Conservation (phyloP, 2,113 vertebrate genomes). For the Leucoraja erinaceus region DNA sequence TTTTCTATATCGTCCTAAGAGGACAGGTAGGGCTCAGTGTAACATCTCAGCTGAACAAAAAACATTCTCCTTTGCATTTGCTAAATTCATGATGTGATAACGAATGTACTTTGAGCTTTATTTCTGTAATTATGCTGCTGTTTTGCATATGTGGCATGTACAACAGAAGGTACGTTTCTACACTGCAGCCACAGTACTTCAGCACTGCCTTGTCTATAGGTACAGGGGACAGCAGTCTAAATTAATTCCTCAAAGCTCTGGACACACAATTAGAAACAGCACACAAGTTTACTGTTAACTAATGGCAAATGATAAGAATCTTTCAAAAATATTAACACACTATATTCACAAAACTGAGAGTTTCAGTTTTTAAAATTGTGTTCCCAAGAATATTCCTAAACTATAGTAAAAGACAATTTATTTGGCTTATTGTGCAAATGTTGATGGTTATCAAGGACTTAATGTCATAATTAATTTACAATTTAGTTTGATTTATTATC, state of each 20-base stretch:
- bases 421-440: conserved; percentile 17
- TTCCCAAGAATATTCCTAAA: background rate
- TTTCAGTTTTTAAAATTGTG: background rate
- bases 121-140: no score
- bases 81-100: no score
- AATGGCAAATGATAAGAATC: background rate
- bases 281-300: background rate
- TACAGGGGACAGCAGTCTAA: background rate
- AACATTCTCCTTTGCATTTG: no score
- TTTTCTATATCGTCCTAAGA: background rate
- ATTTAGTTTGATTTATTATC: conserved; percentile 12
- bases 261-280: background rate
- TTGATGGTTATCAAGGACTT: background rate
- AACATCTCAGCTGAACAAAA: background rate
- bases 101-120: no score
- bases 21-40: background rate
- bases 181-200: no score
- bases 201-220: no score
- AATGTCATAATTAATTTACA: conserved; percentile 19
- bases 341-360: background rate
- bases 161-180: no score
- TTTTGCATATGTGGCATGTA: no score
- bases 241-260: background rate
- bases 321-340: background rate
- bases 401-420: conserved; percentile 7